Evolutionary conservation across 1,140 invertebrate species (phyloP).

Genomic region (Campodea augens): DNA sequence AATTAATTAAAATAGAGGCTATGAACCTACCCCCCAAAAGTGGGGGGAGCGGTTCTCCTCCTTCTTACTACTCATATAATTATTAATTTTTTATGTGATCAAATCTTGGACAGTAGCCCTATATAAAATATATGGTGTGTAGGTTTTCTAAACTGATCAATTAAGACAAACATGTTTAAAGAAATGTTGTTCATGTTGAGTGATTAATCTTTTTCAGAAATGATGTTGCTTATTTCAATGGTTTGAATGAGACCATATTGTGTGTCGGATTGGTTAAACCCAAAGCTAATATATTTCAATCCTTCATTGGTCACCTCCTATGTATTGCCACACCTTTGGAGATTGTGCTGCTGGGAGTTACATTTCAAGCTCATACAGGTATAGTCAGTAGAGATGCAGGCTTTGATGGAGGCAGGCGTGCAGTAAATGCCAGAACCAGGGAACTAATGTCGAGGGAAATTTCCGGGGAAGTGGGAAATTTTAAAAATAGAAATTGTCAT

Average conservation of each 20-base stretch:
- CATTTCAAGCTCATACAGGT: conserved; percentile 26
- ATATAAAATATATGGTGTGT: neutral
- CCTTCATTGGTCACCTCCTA: conserved; percentile 79
- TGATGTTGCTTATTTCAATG: conserved; percentile 86
- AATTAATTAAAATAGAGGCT: too few relatives aligned
- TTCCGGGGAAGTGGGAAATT: too few relatives aligned
- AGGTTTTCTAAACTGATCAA: neutral
- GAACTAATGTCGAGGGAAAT: conserved; percentile 5
- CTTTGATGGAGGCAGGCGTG: conserved; percentile 20
- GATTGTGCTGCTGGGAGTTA: conserved; percentile 73
- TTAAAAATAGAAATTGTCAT: too few relatives aligned
- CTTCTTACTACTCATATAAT: too few relatives aligned
- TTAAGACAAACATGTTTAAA: too few relatives aligned
- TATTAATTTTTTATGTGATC: too few relatives aligned
- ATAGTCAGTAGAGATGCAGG: conserved; percentile 21
- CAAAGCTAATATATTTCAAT: conserved; percentile 67
- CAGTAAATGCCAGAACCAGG: conserved; percentile 12
- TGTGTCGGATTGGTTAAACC: conserved; percentile 70
- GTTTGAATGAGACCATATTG: conserved; percentile 72
- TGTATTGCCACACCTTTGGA: conserved; percentile 82
- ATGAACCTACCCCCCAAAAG: too few relatives aligned
- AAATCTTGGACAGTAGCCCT: neutral
- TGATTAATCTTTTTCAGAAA: conserved; percentile 30
- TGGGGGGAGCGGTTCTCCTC: too few relatives aligned
- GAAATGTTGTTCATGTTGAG: conserved; percentile 4